Evolutionary conservation across 2,113 vertebrate species (phyloP), one percentile per base, ranked within the genome.

Genomic region (Halcyon senegalensis): DNA sequence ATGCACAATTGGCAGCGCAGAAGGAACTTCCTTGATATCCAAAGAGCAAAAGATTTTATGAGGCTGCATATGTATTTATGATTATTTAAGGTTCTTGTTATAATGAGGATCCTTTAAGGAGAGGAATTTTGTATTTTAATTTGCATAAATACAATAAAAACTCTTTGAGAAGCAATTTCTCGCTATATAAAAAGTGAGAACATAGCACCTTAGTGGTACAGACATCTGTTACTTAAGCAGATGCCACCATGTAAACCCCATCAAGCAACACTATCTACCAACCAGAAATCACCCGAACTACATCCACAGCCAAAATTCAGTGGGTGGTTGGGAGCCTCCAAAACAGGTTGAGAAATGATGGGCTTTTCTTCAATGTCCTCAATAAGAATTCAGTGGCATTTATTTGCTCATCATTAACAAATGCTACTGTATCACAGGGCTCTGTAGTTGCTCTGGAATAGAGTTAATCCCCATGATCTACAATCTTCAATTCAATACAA

Each of bases 171-270:
- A 98, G 97, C 93, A 96, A 97, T 98, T 98, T 97, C 93, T 91
- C 83, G 85, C 89, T 93, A 79, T 98, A 98, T 97, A 97, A 98
- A 98, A 98, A 98, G 95, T 97, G 89, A 97, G 97, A 98, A 98
- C 97, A 98, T 97, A 97, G 98, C 95, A 98, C 98, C 98, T 98
- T 53, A 77, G 98, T 98, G 98, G 96, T 97, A 97, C 75, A 95
- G 97, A 98, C 98, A 98, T 98, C 98, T 98, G 98, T 96, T 98
- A 97, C 97, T 98, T 97, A 97, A 98, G 98, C 98, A 98, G 97
- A 98, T 97, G 98, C 94, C 96, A 97, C 97, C 95, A 74, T 84
- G 97, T 90, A 96, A 98, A 96, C 81, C 82, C 97, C 96, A 78
- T 97, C 96, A 96, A 97, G 97, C 96, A 98, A 93, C 41, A 66